These are phyloP conservation scores for Hypanus sabinus DNA, from an alignment of 2,113 vertebrate species.

Conservation along the genomic window DNA sequence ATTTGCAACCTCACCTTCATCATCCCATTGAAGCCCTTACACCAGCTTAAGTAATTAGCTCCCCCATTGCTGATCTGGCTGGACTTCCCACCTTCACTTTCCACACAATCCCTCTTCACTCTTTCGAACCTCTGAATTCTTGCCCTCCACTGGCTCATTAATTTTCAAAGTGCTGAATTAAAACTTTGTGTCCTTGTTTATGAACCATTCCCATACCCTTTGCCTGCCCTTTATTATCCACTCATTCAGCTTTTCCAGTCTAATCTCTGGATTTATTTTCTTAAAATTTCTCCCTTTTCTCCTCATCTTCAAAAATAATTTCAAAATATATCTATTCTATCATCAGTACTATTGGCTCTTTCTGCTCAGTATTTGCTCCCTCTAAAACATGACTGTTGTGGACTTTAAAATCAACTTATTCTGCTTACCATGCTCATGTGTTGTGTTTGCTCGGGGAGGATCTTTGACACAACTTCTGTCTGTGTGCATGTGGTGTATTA, in stretches of 20 bases:
- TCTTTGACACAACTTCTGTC: not conserved
- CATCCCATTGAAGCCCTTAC: not conserved
- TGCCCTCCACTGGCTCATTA: not conserved
- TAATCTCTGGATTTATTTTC: not conserved
- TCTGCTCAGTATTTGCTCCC: not conserved
- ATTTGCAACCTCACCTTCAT: not conserved
- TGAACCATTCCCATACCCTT: not conserved
- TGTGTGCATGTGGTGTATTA: not conserved
- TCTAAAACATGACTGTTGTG: not conserved
- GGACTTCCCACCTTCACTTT: not conserved
- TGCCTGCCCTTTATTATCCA: not conserved
- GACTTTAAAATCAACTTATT: not conserved
- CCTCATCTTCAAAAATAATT: not conserved
- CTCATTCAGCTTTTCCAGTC: not conserved
- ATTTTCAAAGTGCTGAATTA: not conserved
- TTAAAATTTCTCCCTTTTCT: not conserved
- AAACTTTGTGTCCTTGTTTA: not conserved
- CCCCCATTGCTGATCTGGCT: not conserved
- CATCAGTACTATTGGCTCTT: not conserved
- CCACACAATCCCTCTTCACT: not conserved
- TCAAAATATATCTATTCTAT: not conserved
- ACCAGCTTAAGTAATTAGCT: not conserved
- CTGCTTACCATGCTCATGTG: not conserved
- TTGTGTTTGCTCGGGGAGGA: not conserved
- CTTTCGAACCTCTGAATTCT: not conserved